Evolutionary conservation across 2,888 invertebrate species (phyloP), one percentile per base, ranked within the genome.

Genomic region (Apotomis turbidana): DNA sequence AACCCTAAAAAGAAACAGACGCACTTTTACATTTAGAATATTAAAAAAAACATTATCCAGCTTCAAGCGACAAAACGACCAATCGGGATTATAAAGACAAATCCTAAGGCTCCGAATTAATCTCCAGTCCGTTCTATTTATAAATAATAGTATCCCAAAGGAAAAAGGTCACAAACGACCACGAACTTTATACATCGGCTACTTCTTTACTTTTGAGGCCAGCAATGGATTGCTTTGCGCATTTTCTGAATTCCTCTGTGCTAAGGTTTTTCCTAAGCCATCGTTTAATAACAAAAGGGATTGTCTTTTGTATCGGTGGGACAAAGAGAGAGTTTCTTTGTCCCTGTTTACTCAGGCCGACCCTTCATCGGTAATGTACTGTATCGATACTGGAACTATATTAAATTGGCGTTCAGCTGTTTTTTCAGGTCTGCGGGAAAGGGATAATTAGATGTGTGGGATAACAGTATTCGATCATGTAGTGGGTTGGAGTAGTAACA

Each of bases 381-480:
- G 55, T 70, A 70, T 70, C 63, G 69, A 70, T 70, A 62, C 57
- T 66, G 36, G 15, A 62, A 62, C 69, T 70, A 62, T 70, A 70
- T 70, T 62, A 70, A 62, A 62, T 62, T 62, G 38, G 15, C 49
- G 69, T 49, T 49, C 27, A 15, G 13, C 13, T 69, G 15, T 69
- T 57, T 57, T 70, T 57, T 62, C 62, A 70, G 51, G 62, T 13
- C 55, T 49, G 8, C 54, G 46, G 38, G 49, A 41, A 51, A 0
- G 27, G 46, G 57, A 66, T 57, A n/a, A 66, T 66, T 55, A 55
- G 12, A 12, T 54, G 15, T 27, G 54, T 44, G 52, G 15, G 41
- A 63, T 54, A 10, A 46, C 49, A 60, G 15, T 60, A 15, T 44
- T 27, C 27, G 44, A 44, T 6, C 8, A 3, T 8, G 44, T 44